Percentiles rank a stretch among this genome's conserved stretches.
phyloP scores from a whole-genome alignment of 2,797 vertebrate genomes.

The Petrocephalus sullivani region DNA sequence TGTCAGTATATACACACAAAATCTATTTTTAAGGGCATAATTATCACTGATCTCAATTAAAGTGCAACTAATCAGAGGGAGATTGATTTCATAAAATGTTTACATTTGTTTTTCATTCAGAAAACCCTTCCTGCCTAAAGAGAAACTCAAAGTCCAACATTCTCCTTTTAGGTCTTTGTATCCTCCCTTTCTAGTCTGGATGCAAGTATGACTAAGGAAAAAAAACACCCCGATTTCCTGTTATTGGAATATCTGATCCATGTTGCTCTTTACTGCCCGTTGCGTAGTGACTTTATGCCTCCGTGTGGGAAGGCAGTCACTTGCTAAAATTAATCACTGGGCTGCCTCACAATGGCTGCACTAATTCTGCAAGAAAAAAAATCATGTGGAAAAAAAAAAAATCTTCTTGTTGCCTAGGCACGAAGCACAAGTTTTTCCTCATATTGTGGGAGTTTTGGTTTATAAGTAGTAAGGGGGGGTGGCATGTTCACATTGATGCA shows the following conservation, averaged over 20 bases:
- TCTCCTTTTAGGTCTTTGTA: neutral
- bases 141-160: neutral
- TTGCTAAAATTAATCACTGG: neutral
- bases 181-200: constrained; percentile 18
- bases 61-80: neutral
- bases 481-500: too few relatives aligned
- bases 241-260: constrained; percentile 15
- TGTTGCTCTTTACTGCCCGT: neutral
- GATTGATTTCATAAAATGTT: neutral
- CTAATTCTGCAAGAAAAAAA: neutral
- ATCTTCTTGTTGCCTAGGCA: neutral
- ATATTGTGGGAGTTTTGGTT: neutral
- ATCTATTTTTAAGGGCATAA: neutral
- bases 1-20: neutral
- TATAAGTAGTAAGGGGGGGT: neutral
- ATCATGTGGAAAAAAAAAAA: neutral
- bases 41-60: neutral
- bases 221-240: constrained; percentile 31
- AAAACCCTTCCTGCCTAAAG: neutral
- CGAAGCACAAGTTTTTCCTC: neutral
- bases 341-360: neutral
- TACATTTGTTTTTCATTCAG: neutral
- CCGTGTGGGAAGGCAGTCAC: neutral
- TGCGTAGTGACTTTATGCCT: constrained; percentile 6
- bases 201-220: constrained; percentile 18